Evolutionary conservation across 92 coral and sea anemone species (phyloP).

Genomic region (Diadumene lineata): DNA sequence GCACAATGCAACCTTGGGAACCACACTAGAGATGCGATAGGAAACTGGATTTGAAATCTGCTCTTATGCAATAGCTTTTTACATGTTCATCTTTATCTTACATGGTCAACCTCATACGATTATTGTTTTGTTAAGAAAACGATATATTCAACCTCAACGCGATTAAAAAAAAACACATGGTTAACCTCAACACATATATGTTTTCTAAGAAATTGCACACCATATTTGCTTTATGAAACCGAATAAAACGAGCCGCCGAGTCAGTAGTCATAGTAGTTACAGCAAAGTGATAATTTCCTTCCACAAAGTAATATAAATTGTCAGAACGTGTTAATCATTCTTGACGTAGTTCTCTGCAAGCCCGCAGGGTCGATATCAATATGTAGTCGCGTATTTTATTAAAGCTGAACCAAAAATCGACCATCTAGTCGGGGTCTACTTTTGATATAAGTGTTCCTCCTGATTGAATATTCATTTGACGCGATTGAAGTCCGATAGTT

Average conservation of each 20-base stretch:
- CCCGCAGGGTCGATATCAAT: background rate
- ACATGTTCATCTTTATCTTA: too few species aligned
- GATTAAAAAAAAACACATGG: too few species aligned
- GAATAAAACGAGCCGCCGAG: background rate
- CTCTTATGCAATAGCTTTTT: too few species aligned
- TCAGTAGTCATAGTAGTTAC: background rate
- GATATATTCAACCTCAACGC: too few species aligned
- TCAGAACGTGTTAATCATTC: background rate
- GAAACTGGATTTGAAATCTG: too few species aligned
- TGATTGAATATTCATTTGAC: background rate
- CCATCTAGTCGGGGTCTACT: background rate
- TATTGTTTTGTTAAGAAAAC: too few species aligned
- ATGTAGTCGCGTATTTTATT: background rate
- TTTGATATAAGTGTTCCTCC: background rate
- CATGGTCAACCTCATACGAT: too few species aligned
- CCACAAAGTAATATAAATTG: background rate
- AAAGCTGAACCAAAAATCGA: background rate
- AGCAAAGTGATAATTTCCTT: background rate
- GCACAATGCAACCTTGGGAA: too few species aligned
- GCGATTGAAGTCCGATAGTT: background rate
- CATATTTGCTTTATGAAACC: background rate
- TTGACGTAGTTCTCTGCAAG: background rate
- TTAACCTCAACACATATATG: too few species aligned
- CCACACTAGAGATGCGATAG: too few species aligned
- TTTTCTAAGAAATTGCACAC: too few species aligned